Base-by-base conservation (phyloP, 35 echinoderm and acorn worm species). In the Apostichopus parvimensis region DNA sequence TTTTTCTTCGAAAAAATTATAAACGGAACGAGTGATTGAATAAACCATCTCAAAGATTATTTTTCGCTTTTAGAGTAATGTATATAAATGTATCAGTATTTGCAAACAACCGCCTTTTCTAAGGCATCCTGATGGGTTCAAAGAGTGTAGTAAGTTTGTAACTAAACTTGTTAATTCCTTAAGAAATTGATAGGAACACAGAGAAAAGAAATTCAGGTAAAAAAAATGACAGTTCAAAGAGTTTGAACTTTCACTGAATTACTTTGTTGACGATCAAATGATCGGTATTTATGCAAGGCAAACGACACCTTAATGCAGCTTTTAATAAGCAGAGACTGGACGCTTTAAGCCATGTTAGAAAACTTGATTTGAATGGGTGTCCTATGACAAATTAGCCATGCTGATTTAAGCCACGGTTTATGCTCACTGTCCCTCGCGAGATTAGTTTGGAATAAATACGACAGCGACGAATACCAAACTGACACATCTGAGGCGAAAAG, bases 371-470 rank as follows among this genome's bases (percentile, higher is more conserved):
- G 86, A 53, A 72, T 18, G 23, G 61, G 68, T 68, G 45, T 88
- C 86, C 14, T 28, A 64, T 88, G 24, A 72, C 86, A 88, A 88
- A 88, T 88, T 88, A 66, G 86, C 12, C 61, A 88, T 88, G 60
- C 64, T 65, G 57, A 72, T 88, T 88, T 72, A 88, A 88, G 57
- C 86, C 60, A 22, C 24, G 21, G 52, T 66, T 18, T 88, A 72
- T 64, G 57, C 21, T 53, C 64, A 66, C 45, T 53, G 15, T 72
- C 64, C 24, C 57, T 5, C 9, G 64, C 8, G 61, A 88, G 86
- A 88, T 88, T 54, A 88, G 52, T 68, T 68, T 88, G 86, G 28
- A 73, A 73, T 88, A 88, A 88, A 88, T 53, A 88, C 26, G 62
- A 68, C 62, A 88, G 68, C 13, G 9, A 18, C 61, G 24, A 88